Evolutionary conservation across 2,113 vertebrate species (phyloP), one percentile per base, ranked within the genome.

Genomic region (Oryzias curvinotus): DNA sequence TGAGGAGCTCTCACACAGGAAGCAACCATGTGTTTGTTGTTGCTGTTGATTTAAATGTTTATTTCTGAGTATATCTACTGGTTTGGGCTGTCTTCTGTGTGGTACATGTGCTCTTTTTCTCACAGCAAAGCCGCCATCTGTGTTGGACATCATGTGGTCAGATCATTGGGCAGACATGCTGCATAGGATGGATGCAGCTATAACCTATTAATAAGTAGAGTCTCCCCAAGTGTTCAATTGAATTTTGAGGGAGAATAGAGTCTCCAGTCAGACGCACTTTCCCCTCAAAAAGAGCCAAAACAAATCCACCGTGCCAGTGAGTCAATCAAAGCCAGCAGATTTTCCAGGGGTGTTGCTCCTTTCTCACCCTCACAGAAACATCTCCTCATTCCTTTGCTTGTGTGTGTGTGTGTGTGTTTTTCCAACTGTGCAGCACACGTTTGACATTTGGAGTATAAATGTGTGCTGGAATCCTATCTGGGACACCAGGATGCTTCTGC

Each of bases 91-190:
- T 30, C 5, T 28, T 36, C 19, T 45, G 47, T 44, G 23, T n/a
- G 10, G 63, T 74, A 50, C 85, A 81, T 86, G 75, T 86, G 77
- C 61, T 74, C 74, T 68, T 65, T 85, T 65, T 85, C 71, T 64
- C 46, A 28, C 62, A 46, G 63, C 75, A 67, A 68, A 75, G 53
- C 65, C 75, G 73, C 82, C 87, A 85, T 85, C 86, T 87, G 87
- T 77, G 79, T 78, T 70, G 84, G 79, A 77, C 75, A 85, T 89
- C 87, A 83, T 87, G 86, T 75, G 82, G 84, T 84, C 81, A 65
- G 52, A 67, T 23, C 21, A 23, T 71, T 83, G 73, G 70, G 58
- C 83, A 87, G 85, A 77, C 80, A 60, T 68, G n/a, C 65, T 74
- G 68, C 65, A 59, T 62, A 82, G 65, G 78, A 84, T 66, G 65